Conservation (phyloP, 2,888 invertebrate species). For the Oeneis ivallda region DNA sequence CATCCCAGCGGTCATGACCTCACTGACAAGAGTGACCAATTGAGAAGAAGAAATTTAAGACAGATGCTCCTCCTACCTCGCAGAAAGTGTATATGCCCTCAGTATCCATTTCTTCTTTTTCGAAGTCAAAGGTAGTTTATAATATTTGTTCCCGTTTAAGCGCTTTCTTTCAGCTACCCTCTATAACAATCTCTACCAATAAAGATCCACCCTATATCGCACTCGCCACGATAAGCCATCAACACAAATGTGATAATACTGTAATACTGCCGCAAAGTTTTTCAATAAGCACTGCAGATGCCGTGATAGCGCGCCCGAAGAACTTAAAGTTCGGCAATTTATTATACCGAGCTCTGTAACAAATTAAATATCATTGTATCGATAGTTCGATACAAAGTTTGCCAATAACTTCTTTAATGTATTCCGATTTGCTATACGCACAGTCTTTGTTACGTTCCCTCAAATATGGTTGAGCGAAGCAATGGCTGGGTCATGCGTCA, state of each 20-base stretch:
- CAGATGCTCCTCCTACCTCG: no score
- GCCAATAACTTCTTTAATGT: not conserved
- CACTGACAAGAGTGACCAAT: no score
- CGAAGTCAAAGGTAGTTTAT: no score
- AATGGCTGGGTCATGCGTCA: no score
- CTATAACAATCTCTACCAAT: no score
- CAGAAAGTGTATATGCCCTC: no score
- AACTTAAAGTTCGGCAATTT: slow-evolving; percentile 18
- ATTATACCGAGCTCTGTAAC: not conserved
- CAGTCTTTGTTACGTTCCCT: not conserved
- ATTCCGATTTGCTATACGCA: not conserved
- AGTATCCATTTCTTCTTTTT: no score
- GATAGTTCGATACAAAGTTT: slow-evolving; percentile 4
- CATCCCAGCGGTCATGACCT: no score
- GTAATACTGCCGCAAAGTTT: slow-evolving; percentile 11
- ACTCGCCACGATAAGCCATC: not conserved
- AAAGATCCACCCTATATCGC: not conserved
- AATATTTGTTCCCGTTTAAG: no score
- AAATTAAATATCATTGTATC: slow-evolving; percentile 4
- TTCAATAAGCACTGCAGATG: slow-evolving; percentile 23
- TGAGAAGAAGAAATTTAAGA: no score
- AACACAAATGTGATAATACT: slow-evolving; percentile 11
- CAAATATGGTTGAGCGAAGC: no score
- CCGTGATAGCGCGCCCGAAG: slow-evolving; percentile 9
- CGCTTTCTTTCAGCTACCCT: no score